Evolutionary conservation across 2,113 vertebrate species (phyloP).

Genomic region (Oncorhynchus keta): DNA sequence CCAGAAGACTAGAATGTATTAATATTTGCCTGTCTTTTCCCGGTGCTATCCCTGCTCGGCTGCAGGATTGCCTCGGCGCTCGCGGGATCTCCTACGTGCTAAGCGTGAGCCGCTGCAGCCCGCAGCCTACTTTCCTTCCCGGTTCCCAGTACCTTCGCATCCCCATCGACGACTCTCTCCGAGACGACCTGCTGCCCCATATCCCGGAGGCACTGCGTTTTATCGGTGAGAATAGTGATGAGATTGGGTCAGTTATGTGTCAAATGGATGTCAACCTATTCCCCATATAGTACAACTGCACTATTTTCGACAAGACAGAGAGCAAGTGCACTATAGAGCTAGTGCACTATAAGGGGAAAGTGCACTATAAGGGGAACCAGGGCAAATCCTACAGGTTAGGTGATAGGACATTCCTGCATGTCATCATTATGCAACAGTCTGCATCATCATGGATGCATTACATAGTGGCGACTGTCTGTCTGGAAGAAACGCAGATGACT

Average conservation of each 20-base stretch:
- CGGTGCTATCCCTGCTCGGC: slow-evolving; percentile 9
- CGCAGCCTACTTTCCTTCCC: slow-evolving; percentile 74
- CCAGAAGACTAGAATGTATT: neutral
- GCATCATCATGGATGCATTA: too few relatives aligned
- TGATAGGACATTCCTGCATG: too few relatives aligned
- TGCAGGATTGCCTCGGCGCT: slow-evolving; percentile 70
- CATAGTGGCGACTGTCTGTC: too few relatives aligned
- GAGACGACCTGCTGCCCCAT: slow-evolving; percentile 79
- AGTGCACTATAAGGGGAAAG: too few relatives aligned
- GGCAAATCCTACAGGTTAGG: too few relatives aligned
- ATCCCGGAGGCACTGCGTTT: slow-evolving; percentile 76
- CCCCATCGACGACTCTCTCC: slow-evolving; percentile 79
- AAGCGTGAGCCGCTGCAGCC: slow-evolving; percentile 78
- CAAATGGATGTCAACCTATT: too few relatives aligned
- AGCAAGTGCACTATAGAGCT: too few relatives aligned
- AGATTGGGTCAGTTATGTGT: neutral
- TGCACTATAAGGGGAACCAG: too few relatives aligned
- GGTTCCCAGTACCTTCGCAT: slow-evolving; percentile 74
- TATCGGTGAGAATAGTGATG: slow-evolving; percentile 66
- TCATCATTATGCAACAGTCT: too few relatives aligned
- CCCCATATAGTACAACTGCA: too few relatives aligned
- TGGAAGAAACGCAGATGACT: too few relatives aligned
- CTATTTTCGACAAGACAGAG: too few relatives aligned
- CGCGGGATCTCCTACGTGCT: slow-evolving; percentile 77
- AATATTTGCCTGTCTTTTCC: neutral